These are phyloP conservation scores for Silurus asotus DNA, from an alignment of 2,113 vertebrate species.

Conservation along the genomic window DNA sequence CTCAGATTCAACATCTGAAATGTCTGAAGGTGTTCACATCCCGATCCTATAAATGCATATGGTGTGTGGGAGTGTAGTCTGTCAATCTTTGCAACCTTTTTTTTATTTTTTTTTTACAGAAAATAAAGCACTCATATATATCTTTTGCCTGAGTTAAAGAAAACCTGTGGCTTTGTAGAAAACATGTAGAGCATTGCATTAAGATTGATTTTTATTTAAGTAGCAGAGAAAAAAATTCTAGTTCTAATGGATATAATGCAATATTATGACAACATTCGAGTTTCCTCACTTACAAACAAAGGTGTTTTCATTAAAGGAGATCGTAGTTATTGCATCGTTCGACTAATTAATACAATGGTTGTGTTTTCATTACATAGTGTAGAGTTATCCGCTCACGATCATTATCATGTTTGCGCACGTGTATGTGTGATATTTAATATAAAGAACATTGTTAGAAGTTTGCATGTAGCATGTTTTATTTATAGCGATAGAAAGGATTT, in stretches of 20 bases:
- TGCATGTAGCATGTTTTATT: not conserved
- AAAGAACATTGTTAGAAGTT: not conserved
- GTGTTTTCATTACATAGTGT: not conserved
- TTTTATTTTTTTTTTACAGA: not conserved
- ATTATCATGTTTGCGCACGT: not conserved
- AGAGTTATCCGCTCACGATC: not conserved
- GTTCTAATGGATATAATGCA: not conserved
- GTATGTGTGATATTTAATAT: not conserved
- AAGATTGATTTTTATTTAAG: conserved; percentile 28
- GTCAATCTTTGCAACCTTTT: not conserved
- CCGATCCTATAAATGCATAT: no score
- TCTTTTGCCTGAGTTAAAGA: not conserved
- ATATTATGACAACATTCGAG: not conserved
- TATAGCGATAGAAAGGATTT: not conserved
- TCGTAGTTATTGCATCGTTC: not conserved
- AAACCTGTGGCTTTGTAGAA: not conserved
- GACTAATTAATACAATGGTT: not conserved
- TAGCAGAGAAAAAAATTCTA: conserved; percentile 7
- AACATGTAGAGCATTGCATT: no score
- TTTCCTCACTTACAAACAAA: not conserved
- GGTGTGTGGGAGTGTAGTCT: not conserved
- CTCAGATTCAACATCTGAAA: no score
- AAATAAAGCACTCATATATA: not conserved
- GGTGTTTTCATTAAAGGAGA: not conserved
- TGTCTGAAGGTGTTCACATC: no score